Base-by-base conservation (phyloP, 2,113 vertebrate genomes). In the zebrafish (Danio rerio) region DNA sequence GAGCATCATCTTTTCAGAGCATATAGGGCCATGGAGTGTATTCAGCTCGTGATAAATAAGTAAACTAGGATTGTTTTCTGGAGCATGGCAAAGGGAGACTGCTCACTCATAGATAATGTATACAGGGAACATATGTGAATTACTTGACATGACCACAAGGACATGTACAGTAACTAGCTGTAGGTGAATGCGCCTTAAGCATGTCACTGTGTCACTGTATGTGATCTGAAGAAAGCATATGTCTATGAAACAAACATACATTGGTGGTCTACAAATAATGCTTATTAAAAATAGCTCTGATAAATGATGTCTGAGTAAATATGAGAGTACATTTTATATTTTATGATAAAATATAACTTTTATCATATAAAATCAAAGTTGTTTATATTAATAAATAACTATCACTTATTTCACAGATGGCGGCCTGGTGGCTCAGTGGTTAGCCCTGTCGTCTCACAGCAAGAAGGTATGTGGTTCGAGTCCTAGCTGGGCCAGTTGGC, bases 1-100 rank as follows among this genome's bases (percentile, higher is more conserved):
- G 61, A 88, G 86, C 85, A 70, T 84, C 76, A 83, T 88, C 81
- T 89, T 89, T 90, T 81, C 31, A 55, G 89, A 85, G 84, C 83
- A 84, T 70, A 31, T 71, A 68, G 76, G 78, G 83, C 43, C 81
- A 47, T 75, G 82, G 82, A 89, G 77, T 80, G 63, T 31, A 77
- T 78, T 76, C 42, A 58, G 77, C 66, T 69, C 81, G 80, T 77
- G 86, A 83, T 87, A 81, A 66, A 78, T 66, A 85, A 83, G 72
- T 85, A 85, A 85, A 86, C 68, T 72, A 55, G 61, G 78, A 90
- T 77, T 68, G 84, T 75, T 86, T 78, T 88, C 82, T 85, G 81
- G 81, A 61, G 72, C 61, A 58, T 66, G 61, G 79, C 74, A 52
- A 78, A 70, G 78, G 21, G 50, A 59, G 40, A 50, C 70, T 63